Conservation (phyloP, 2,113 vertebrate genomes). For the Paratilapia polleni region DNA sequence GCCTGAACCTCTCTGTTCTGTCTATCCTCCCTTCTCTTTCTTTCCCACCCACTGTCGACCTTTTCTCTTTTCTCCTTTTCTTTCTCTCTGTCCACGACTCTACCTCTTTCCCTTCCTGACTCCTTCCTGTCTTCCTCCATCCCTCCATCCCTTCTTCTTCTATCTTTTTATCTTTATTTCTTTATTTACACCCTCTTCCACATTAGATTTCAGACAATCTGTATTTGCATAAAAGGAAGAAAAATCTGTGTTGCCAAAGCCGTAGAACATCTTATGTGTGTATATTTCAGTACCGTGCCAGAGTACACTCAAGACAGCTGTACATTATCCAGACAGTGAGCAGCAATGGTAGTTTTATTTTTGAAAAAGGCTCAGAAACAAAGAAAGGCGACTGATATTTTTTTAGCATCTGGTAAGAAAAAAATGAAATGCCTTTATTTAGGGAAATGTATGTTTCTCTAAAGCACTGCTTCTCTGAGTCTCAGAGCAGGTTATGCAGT, state of each 20-base stretch:
- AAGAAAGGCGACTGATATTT: neutral
- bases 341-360: neutral
- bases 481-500: neutral
- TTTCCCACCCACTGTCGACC: neutral
- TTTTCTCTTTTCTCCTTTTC: neutral
- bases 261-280: neutral
- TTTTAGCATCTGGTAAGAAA: neutral
- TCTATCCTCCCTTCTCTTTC: slow-evolving; percentile 30
- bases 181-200: neutral
- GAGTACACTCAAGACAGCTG: neutral
- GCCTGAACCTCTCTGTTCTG: neutral
- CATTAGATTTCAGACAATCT: slow-evolving; percentile 36
- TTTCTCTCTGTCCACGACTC: neutral
- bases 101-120: neutral
- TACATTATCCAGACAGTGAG: neutral
- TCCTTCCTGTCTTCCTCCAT: neutral
- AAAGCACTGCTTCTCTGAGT: neutral
- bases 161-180: slow-evolving; percentile 8
- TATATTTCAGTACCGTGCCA: neutral
- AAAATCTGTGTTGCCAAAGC: slow-evolving; percentile 14
- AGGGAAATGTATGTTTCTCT: neutral
- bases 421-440: neutral
- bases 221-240: slow-evolving; percentile 24
- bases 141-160: neutral
- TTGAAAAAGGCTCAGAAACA: neutral